These are phyloP conservation scores for Drosophila histrio DNA, from an alignment of 2,888 invertebrate genomes.

Conservation along the genomic window DNA sequence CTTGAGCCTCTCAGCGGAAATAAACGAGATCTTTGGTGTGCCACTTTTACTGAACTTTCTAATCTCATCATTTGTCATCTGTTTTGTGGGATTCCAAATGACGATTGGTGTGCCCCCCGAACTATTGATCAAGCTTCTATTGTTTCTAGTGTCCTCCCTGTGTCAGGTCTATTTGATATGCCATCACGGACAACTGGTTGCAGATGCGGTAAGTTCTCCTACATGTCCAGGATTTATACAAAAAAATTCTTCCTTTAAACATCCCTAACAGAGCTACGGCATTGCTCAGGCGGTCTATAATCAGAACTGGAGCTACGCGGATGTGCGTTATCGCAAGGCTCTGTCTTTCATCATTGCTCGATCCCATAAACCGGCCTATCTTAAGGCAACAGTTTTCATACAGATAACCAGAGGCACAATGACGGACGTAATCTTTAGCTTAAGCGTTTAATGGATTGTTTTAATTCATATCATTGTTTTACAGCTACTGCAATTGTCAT, in stretches of 20 bases:
- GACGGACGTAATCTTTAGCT: slow-evolving; percentile 62
- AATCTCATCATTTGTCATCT: slow-evolving; percentile 81
- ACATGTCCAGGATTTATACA: neutral
- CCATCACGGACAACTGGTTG: slow-evolving; percentile 73
- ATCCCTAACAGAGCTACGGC: slow-evolving; percentile 47
- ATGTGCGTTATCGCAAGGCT: slow-evolving; percentile 68
- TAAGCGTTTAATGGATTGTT: neutral
- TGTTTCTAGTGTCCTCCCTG: slow-evolving; percentile 74
- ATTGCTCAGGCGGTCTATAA: slow-evolving; percentile 67
- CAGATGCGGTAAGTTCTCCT: slow-evolving; percentile 64
- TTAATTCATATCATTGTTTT: neutral
- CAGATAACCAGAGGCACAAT: slow-evolving; percentile 69
- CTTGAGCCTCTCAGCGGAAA: slow-evolving; percentile 50
- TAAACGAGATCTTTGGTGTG: slow-evolving; percentile 80
- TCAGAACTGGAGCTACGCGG: slow-evolving; percentile 74
- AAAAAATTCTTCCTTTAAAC: neutral
- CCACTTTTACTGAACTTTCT: slow-evolving; percentile 79
- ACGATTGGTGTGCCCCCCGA: slow-evolving; percentile 66
- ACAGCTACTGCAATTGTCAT: slow-evolving; percentile 80
- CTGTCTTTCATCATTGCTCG: slow-evolving; percentile 70
- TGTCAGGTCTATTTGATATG: slow-evolving; percentile 78
- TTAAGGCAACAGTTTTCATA: slow-evolving; percentile 77
- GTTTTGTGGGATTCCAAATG: slow-evolving; percentile 81
- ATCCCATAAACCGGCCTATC: slow-evolving; percentile 65
- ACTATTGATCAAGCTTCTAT: slow-evolving; percentile 64